These are phyloP conservation scores for Caenorhabditis wallacei DNA, from an alignment of 2,888 invertebrate species.

Conservation along the genomic window DNA sequence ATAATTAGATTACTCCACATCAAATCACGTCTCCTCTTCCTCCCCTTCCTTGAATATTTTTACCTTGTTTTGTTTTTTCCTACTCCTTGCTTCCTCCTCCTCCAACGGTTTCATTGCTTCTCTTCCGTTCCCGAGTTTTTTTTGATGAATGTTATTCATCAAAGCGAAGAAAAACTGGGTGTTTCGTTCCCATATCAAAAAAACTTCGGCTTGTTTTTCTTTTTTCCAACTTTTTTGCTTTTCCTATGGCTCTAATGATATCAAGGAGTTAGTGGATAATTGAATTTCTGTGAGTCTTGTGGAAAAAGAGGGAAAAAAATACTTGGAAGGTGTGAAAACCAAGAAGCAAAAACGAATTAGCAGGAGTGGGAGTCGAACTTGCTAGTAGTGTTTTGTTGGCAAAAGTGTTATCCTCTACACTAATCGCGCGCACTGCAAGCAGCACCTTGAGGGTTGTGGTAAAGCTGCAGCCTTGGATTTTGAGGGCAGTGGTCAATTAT, in stretches of 20 bases:
- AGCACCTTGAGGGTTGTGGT: too few relatives aligned
- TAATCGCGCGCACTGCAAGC: neutral
- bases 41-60: neutral
- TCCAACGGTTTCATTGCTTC: neutral
- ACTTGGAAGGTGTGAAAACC: neutral
- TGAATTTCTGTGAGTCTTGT: neutral
- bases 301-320: neutral
- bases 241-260: neutral
- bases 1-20: neutral
- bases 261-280: slow-evolving; percentile 8
- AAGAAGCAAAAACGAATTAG: neutral
- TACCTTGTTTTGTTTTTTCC: neutral
- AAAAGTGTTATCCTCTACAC: neutral
- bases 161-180: neutral
- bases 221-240: neutral
- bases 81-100: slow-evolving; percentile 1
- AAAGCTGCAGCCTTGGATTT: too few relatives aligned
- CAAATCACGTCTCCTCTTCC: neutral
- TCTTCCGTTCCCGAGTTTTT: neutral
- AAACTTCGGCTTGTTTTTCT: too few relatives aligned
- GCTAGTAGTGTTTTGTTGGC: neutral
- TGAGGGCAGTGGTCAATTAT: too few relatives aligned
- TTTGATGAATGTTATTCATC: slow-evolving; percentile 18
- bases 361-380: neutral
- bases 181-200: slow-evolving; percentile 9